A percentile compares a stretch with the other conserved stretches of the same genome.
These are phyloP conservation scores for Anthoptus insignis DNA, from an alignment of 2,888 invertebrate species.

Conservation along the genomic window DNA sequence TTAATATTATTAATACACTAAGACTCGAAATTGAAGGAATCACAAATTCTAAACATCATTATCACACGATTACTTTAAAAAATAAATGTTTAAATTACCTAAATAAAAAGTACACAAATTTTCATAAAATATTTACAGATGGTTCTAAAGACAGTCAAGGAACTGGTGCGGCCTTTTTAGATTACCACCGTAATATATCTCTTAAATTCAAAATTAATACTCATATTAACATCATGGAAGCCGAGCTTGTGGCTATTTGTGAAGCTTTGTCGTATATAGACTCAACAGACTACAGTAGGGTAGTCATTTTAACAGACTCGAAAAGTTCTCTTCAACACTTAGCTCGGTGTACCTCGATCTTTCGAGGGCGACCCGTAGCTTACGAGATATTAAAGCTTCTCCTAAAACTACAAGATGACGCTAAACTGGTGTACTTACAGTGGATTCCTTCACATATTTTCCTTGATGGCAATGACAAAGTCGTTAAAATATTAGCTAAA, in stretches of 20 bases:
- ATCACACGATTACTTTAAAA: background rate
- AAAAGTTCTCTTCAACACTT: constrained; percentile 40
- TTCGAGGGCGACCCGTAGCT: constrained; percentile 41
- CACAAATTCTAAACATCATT: background rate
- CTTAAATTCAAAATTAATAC: constrained; percentile 31
- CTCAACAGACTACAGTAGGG: constrained; percentile 6
- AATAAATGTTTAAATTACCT: constrained; percentile 5
- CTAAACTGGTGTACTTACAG: background rate
- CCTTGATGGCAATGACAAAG: constrained; percentile 1
- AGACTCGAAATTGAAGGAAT: background rate
- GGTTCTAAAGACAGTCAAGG: constrained; percentile 13
- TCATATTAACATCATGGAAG: constrained; percentile 37
- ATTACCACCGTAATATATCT: background rate
- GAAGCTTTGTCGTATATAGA: constrained; percentile 37
- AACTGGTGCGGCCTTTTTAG: constrained; percentile 34
- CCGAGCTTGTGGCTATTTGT: constrained; percentile 39
- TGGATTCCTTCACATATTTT: constrained; percentile 9
- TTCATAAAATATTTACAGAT: constrained; percentile 26
- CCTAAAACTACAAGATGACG: background rate
- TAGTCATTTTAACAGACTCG: constrained; percentile 39
- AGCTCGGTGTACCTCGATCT: constrained; percentile 43
- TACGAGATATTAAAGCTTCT: constrained; percentile 12
- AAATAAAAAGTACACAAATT: constrained; percentile 9
- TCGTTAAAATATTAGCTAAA: background rate
- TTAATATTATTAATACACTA: background rate